Evolutionary conservation across 2,113 vertebrate genomes (phyloP), one percentile per base, ranked within the genome.

Genomic region (Sitta europaea): DNA sequence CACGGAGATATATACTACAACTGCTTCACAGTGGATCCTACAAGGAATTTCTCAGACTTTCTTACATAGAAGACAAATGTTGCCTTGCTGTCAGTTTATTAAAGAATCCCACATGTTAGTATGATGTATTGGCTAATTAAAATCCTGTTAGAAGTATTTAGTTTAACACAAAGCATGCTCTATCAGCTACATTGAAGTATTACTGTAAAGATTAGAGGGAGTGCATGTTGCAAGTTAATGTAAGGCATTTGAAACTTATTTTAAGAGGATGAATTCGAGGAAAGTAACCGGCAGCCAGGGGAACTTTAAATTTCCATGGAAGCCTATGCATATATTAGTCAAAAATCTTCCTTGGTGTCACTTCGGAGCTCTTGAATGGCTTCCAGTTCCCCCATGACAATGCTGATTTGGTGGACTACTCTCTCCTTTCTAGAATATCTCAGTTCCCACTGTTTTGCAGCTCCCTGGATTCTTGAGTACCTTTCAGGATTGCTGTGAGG

Each of bases 61-160:
- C 42, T 70, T 80, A 25, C 33, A 22, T 20, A n/a, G 33, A 71
- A 77, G 59, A 74, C 86, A 22, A 78, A 87, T 85, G 59, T 70
- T 89, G 43, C 61, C 48, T 85, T 89, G 59, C 73, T 89, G 53
- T 74, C 65, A 81, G 22, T 62, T 77, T 59, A 51, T 74, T 88
- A 76, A 86, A 83, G 71, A 84, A 70, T 77, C 35, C 51, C 51
- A 82, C 48, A n/a, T 42, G n/a, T 71, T 86, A 84, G 23, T 66
- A 51, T 87, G 82, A 94, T 59, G 15, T 67, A 91, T 67, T 78
- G 57, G 43, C 48, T 71, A 93, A 93, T 91, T 92, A 89, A 94
- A 92, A 67, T 87, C 33, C 43, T n/a, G 19, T 86, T 91, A 58
- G 4, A 93, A 55, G 40, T 77, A 73, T 74, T 80, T 81, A 63